A percentile compares a stretch with the other conserved stretches of the same genome.
These are phyloP conservation scores for Leptobrachium leishanense DNA, from an alignment of 2,113 vertebrate species.

Conservation along the genomic window DNA sequence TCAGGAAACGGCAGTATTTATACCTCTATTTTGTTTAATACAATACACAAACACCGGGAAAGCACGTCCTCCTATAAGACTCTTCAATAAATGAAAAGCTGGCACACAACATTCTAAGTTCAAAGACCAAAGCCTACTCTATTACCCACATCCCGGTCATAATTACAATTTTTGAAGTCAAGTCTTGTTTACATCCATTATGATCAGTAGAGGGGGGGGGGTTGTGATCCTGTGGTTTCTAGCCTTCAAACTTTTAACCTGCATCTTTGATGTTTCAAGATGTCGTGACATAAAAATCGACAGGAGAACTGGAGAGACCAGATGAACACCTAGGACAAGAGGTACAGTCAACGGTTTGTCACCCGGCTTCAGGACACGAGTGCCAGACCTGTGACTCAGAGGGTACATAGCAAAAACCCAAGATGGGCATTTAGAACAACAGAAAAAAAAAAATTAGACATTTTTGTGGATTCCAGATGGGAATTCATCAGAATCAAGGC, in stretches of 20 bases:
- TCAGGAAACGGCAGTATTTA: too few relatives aligned
- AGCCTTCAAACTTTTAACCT: conserved; percentile 13
- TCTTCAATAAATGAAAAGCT: background rate
- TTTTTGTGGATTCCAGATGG: background rate
- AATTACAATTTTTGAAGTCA: conserved; percentile 30
- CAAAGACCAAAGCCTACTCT: conserved; percentile 22
- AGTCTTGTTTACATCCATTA: conserved; percentile 40
- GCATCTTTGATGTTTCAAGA: conserved; percentile 33
- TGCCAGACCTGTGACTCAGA: conserved; percentile 39
- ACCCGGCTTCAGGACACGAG: conserved; percentile 19
- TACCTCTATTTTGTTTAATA: too few relatives aligned
- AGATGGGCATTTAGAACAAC: conserved; percentile 10
- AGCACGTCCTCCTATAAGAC: too few relatives aligned
- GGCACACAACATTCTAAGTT: conserved; percentile 9
- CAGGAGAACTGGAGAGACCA: background rate
- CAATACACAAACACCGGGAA: too few relatives aligned
- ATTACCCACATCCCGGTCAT: conserved; percentile 35
- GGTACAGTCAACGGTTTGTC: conserved; percentile 31
- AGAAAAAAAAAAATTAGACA: background rate
- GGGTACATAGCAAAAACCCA: background rate
- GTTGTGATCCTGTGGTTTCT: conserved; percentile 20
- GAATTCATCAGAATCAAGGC: conserved; percentile 22
- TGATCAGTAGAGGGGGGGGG: background rate
- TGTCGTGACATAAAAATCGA: conserved; percentile 27
- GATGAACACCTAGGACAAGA: background rate